Conservation (phyloP, 1,140 invertebrate genomes). For the Cephus cinctus region DNA sequence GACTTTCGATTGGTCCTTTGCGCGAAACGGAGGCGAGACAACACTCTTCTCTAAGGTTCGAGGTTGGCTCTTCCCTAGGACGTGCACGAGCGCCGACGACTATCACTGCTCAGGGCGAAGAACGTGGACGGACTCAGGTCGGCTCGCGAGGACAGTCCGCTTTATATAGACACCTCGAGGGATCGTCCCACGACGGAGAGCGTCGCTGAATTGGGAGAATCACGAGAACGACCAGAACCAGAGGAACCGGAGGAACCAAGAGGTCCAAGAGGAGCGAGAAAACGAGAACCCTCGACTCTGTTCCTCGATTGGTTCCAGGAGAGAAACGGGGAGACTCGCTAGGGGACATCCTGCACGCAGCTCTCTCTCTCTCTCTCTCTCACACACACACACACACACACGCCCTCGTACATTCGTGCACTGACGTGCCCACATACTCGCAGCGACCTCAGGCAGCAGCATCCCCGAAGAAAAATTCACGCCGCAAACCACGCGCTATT, state of each 20-base stretch:
- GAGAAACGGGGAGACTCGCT: no score
- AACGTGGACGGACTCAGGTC: constrained; percentile 29
- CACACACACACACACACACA: no score
- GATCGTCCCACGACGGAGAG: constrained; percentile 42
- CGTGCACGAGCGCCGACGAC: no score
- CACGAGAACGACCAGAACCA: constrained; percentile 13
- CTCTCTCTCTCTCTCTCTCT: no score
- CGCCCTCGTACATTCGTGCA: no score
- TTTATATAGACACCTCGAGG: constrained; percentile 52
- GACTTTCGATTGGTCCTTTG: constrained; percentile 1
- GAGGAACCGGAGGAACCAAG: not conserved
- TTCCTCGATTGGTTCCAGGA: no score
- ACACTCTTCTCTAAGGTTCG: no score
- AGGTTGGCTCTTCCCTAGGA: no score
- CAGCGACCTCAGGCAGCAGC: not conserved
- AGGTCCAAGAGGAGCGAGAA: not conserved
- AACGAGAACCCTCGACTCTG: constrained; percentile 9
- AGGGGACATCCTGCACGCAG: no score
- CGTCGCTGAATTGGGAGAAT: constrained; percentile 12
- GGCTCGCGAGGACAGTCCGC: constrained; percentile 29
- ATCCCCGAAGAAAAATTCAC: constrained; percentile 6
- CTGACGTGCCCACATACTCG: not conserved
- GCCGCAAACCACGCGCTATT: constrained; percentile 40
- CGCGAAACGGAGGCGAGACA: no score
- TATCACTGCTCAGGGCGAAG: no score